These are phyloP conservation scores for Eriosoma lanigerum DNA, from an alignment of 1,140 invertebrate species.

Conservation along the genomic window DNA sequence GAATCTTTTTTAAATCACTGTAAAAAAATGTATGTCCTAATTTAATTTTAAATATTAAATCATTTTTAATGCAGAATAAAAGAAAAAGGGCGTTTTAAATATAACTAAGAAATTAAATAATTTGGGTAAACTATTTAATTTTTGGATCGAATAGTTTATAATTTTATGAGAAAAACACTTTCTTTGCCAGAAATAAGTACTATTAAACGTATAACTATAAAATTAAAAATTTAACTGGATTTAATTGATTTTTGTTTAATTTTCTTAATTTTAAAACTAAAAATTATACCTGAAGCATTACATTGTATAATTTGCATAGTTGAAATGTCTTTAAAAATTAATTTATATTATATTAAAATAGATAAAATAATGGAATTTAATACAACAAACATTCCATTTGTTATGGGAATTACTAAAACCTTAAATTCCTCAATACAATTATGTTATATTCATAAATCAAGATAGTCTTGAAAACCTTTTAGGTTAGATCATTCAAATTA, in stretches of 20 bases:
- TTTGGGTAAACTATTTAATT: neutral
- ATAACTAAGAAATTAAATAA: neutral
- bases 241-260: neutral
- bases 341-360: neutral
- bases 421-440: no score
- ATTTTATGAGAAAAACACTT: neutral
- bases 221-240: neutral
- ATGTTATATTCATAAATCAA: no score
- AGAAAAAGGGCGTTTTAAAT: neutral
- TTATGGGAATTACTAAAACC: no score
- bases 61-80: neutral
- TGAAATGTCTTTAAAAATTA: slow-evolving; percentile 3
- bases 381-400: no score
- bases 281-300: slow-evolving; percentile 11
- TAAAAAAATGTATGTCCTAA: neutral
- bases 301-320: neutral
- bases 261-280: slow-evolving; percentile 8
- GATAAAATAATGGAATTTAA: slow-evolving; percentile 10
- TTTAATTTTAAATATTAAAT: slow-evolving; percentile 6
- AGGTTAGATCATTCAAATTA: no score
- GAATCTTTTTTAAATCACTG: slow-evolving; percentile 11
- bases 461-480: no score
- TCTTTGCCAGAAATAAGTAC: neutral
- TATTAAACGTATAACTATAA: neutral
- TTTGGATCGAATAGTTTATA: neutral